A percentile compares a stretch with the other conserved stretches of the same genome.
These are phyloP conservation scores for Acleris sparsana DNA, from an alignment of 2,888 invertebrate genomes.

Conservation along the genomic window DNA sequence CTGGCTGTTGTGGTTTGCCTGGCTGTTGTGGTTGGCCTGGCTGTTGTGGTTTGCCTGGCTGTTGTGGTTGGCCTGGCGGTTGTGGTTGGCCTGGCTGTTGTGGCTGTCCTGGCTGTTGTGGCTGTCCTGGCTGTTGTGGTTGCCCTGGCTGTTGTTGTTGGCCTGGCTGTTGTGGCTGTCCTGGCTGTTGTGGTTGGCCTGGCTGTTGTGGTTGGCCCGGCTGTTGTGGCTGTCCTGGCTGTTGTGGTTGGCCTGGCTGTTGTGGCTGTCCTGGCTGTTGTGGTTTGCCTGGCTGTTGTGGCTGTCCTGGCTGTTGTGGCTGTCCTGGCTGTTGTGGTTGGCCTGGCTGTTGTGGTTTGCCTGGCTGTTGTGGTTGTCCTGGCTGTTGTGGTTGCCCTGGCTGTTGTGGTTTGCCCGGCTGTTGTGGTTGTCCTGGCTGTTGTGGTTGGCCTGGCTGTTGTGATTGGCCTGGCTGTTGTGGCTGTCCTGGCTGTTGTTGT, in stretches of 20 bases:
- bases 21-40: not conserved
- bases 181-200: too few species aligned
- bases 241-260: too few species aligned
- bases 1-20: not conserved
- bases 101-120: too few species aligned
- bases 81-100: not conserved
- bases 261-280: too few species aligned
- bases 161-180: too few species aligned
- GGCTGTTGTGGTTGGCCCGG: not conserved
- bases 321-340: too few species aligned
- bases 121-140: too few species aligned
- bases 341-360: too few species aligned
- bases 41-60: not conserved
- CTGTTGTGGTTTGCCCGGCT: not conserved
- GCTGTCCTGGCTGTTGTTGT: not conserved
- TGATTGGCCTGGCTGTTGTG: not conserved
- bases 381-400: not conserved
- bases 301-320: not conserved
- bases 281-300: too few species aligned
- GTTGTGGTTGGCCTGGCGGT: not conserved
- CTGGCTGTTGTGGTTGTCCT: conserved; percentile 3
- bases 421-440: not conserved
- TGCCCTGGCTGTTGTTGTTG: too few species aligned
- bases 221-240: too few species aligned
- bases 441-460: not conserved